Evolutionary conservation across 2,888 invertebrate species (phyloP), one percentile per base, ranked within the genome.

Genomic region (Lepidocyrtoides sp.): DNA sequence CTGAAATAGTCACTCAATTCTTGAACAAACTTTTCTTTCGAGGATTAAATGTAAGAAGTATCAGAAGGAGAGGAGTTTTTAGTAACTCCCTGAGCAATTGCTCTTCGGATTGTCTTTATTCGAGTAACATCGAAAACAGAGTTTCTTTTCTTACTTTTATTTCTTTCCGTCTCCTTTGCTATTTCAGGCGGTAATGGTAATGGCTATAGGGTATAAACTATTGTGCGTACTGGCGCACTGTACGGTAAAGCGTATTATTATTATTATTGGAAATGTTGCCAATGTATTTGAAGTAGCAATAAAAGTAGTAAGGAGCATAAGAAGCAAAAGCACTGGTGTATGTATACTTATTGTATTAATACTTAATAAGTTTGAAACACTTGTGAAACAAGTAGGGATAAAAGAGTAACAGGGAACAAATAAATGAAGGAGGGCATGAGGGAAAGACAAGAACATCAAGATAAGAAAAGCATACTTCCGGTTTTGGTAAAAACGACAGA

Each of bases 401-500:
- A 51, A 51, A 14, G 14, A 2, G 51, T 51, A 51, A 57, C 8
- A 12, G 41, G 82, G 41, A 26, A 66, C 14, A 82, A 41, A 23
- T 23, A 51, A 72, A 54, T 26, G 23, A 48, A 75, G 77, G 10
- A 51, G n/a, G 51, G 1, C 51, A 2, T 36, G 36, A 82, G 20
- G 63, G 26, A n/a, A 36, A 81, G 17, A 4, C 7, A 41, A 41
- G 60, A 81, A 20, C 36, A 32, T 10, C 3, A 41, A 5, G 54
- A 82, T 29, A 1, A 23, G 54, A 86, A 41, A 57, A n/a, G 66
- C 79, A 88, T 8, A 88, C 88, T 88, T 88, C 88, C 88, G 88
- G 72, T 41, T 32, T 72, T 81, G 57, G 41, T 60, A 57, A 57
- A 23, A 26, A 57, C 60, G 63, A 63, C 86, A 86, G 75, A 77